Percentiles rank a stretch among this genome's conserved stretches.
Evolutionary conservation across 1,140 invertebrate genomes (phyloP).

Genomic region (Macrocentrus cingulum): DNA sequence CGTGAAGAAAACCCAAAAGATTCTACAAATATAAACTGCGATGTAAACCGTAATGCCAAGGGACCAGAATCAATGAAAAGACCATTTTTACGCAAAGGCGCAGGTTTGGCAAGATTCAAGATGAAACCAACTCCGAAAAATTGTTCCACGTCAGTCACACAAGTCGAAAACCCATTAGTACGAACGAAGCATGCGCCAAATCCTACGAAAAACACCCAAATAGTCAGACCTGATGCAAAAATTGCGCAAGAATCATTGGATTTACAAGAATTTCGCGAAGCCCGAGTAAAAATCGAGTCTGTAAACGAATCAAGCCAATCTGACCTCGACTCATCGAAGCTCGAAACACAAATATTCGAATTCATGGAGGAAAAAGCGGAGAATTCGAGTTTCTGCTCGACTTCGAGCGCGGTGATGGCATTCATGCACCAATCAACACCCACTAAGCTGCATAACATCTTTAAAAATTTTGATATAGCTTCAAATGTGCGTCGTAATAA

Average conservation of each 20-base stretch:
- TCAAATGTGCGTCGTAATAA: background rate
- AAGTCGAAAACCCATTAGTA: background rate
- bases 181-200: slow-evolving; percentile 35
- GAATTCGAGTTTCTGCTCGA: slow-evolving; percentile 72
- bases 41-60: slow-evolving; percentile 6
- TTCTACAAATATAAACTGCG: slow-evolving; percentile 11
- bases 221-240: slow-evolving; percentile 15
- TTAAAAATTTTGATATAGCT: slow-evolving; percentile 16
- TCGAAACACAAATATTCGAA: slow-evolving; percentile 66
- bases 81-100: slow-evolving; percentile 56
- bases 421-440: slow-evolving; percentile 61
- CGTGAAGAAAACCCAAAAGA: slow-evolving; percentile 52
- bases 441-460: slow-evolving; percentile 45
- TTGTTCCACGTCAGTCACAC: slow-evolving; percentile 48
- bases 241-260: slow-evolving; percentile 32
- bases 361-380: slow-evolving; percentile 69
- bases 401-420: slow-evolving; percentile 65
- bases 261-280: slow-evolving; percentile 37
- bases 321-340: slow-evolving; percentile 52
- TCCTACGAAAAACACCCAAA: slow-evolving; percentile 30
- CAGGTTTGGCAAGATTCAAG: slow-evolving; percentile 53
- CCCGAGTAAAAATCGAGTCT: slow-evolving; percentile 33
- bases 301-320: slow-evolving; percentile 32
- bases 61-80: slow-evolving; percentile 33
- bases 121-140: slow-evolving; percentile 3